Percentiles rank a stretch among this genome's conserved stretches.
Evolutionary conservation across 2,797 vertebrate genomes (phyloP).

Genomic region (Poeciliopsis infans): DNA sequence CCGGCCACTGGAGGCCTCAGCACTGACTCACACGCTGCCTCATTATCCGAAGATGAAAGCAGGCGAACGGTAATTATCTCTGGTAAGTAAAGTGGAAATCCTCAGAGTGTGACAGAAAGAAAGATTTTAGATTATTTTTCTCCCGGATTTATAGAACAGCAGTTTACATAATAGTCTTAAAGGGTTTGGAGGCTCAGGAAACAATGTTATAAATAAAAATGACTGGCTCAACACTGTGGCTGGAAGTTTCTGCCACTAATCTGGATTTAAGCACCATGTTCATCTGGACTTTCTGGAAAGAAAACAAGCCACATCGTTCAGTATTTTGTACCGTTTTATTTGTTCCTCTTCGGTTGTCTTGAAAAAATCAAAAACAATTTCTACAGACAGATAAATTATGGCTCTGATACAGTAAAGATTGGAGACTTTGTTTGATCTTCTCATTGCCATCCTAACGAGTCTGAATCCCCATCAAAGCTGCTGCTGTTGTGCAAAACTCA

Average conservation of each 20-base stretch:
- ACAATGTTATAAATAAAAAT: conserved; percentile 15
- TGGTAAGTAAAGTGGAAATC: conserved; percentile 54
- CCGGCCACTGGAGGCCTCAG: not conserved
- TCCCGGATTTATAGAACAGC: conserved; percentile 15
- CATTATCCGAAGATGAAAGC: conserved; percentile 32
- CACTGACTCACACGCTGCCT: conserved; percentile 10
- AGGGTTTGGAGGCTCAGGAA: conserved; percentile 17
- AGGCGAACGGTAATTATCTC: conserved; percentile 54
- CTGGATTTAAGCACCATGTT: not conserved
- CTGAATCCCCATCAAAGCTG: conserved; percentile 30
- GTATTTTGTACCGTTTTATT: conserved; percentile 62
- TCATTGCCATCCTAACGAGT: conserved; percentile 23
- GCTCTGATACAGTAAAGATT: conserved; percentile 63
- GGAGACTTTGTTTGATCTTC: conserved; percentile 47
- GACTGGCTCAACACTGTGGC: not conserved
- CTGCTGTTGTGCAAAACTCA: not conserved
- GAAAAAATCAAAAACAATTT: conserved; percentile 64
- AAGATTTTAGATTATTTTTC: conserved; percentile 40
- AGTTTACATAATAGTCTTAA: conserved; percentile 40
- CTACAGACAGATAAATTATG: conserved; percentile 73
- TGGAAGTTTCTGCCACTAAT: conserved; percentile 5
- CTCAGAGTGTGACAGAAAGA: not conserved
- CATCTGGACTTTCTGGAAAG: not conserved
- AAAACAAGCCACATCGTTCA: conserved; percentile 4
- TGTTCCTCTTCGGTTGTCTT: conserved; percentile 57